Base-by-base conservation (phyloP, 1,140 invertebrate genomes). In the Drosophila serrata region DNA sequence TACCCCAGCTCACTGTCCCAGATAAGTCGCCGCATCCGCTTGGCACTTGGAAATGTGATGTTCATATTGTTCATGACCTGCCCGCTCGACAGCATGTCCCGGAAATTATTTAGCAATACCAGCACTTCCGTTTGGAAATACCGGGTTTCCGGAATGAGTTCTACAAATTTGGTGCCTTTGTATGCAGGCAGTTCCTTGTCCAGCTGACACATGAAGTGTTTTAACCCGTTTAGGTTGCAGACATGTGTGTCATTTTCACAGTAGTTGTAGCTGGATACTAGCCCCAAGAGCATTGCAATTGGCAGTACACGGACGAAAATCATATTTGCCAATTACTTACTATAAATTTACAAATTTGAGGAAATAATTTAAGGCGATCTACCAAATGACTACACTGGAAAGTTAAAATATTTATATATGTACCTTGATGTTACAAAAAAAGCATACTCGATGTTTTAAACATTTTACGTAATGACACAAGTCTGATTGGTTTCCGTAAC, bases 1-100 rank as follows among this genome's bases (percentile, higher is more conserved):
- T 76, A 87, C 4, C 51, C 81, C 37, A 91, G 45, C 29, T 91
- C 88, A 8, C 17, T 24, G 35, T 91, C 88, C 88, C 88, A 91
- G 11, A 87, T 70, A 1, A 91, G 13, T 22, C 58, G 53, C 0
- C 88, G 80, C 82, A 91, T 87, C 13, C 86, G 80, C n/a, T 19
- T 42, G 7, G 88, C 88, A 17, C 35, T 9, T 3, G 45, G 27
- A 29, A 75, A 80, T 2, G 46, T 37, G 19, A 46, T 17, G 11
- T 74, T 80, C 6, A 8, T 24, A 0, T 5, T 6, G 12, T 57
- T 67, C 0, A 4, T 27, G 2, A 69, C 24, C 11, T 37, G 15
- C 6, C 82, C 82, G n/a, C 74, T 17, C 6, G 82, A 69, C 31
- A 85, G 13, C 12, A 37, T 31, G 56, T 84, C 53, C 6, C 82